Conservation (phyloP, 2,888 invertebrate genomes). For the Hirtodrosophila duncani region DNA sequence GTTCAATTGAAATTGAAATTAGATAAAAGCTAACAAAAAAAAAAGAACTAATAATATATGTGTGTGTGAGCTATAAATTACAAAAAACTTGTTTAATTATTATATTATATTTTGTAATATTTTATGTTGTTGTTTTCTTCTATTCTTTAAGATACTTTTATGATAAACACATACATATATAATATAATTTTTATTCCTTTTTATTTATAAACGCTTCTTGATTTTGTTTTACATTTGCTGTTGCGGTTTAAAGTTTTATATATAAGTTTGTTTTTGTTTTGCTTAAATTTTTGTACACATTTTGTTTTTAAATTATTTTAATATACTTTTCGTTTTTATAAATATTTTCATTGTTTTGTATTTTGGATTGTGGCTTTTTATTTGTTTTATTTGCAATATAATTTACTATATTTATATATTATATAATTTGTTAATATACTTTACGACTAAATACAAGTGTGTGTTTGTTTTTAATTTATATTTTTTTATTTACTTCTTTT, state of each 20-base stretch:
- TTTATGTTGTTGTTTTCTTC: slow-evolving; percentile 14
- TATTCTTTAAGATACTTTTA: slow-evolving; percentile 38
- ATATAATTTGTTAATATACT: not conserved
- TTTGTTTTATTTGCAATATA: slow-evolving; percentile 51
- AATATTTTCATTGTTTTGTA: slow-evolving; percentile 35
- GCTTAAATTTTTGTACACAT: slow-evolving; percentile 14
- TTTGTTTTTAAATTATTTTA: slow-evolving; percentile 3
- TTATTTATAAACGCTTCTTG: no score
- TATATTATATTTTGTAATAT: slow-evolving; percentile 19
- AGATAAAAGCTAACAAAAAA: slow-evolving; percentile 54
- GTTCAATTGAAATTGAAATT: slow-evolving; percentile 65
- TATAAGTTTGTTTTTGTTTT: slow-evolving; percentile 2
- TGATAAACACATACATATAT: slow-evolving; percentile 29
- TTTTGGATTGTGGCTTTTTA: slow-evolving; percentile 57
- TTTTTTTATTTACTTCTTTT: slow-evolving; percentile 5
- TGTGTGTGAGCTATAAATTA: slow-evolving; percentile 20
- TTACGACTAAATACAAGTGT: slow-evolving; percentile 9
- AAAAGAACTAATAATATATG: slow-evolving; percentile 36
- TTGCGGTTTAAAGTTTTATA: slow-evolving; percentile 6
- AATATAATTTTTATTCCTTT: slow-evolving; percentile 8
- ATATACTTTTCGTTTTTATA: slow-evolving; percentile 42
- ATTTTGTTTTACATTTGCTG: not conserved
- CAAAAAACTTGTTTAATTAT: slow-evolving; percentile 23
- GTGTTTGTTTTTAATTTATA: not conserved
- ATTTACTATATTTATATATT: slow-evolving; percentile 27